Base-by-base conservation (phyloP, 2,113 vertebrate species). In the Neomonachus schauinslandi region DNA sequence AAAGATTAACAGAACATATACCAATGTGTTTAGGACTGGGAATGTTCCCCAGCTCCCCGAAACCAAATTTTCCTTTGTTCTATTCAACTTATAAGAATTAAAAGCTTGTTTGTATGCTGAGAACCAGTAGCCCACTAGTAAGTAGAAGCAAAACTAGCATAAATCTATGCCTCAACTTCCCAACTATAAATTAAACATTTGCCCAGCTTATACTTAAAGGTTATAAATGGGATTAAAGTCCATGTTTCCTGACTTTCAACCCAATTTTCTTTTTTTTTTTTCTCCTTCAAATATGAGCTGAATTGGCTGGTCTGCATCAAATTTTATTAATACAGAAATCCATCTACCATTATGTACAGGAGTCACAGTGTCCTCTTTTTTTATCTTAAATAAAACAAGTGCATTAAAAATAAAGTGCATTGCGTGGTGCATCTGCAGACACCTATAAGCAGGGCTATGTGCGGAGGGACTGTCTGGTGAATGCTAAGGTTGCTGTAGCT, bases 301-400 rank as follows among this genome's bases (percentile, higher is more conserved):
- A 67, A 80, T 19, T 57, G 61, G 46, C 71, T 65, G 21, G 16
- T 49, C 28, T 77, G 55, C 69, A 89, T 61, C 31, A 94, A 33
- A 71, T 46, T 84, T 94, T 59, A 86, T 85, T 85, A 92, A n/a
- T 59, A 74, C 53, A 69, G 39, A 76, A 91, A 89, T 63, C 81
- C 18, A 85, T 33, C 28, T 59, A 86, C 10, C 15, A 31, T 93
- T 84, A 84, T 2, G 11, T 33, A 65, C 5, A 63, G 39, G n/a
- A 90, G 26, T 96, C 76, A 83, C 24, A 39, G 55, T 36, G 42
- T 21, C 36, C 74, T 83, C 24, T 67, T 89, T 36, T 69, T 61
- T 51, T 71, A 95, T n/a, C 72, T 61, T 95, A 67, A 46, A 74
- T 51, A 94, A 95, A 89, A 84, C 31, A 74, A 49, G 5, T 67